A percentile compares a stretch with the other conserved stretches of the same genome.
These are phyloP conservation scores for Acropternis orthonyx DNA, from an alignment of 2,797 vertebrate genomes.

Conservation along the genomic window DNA sequence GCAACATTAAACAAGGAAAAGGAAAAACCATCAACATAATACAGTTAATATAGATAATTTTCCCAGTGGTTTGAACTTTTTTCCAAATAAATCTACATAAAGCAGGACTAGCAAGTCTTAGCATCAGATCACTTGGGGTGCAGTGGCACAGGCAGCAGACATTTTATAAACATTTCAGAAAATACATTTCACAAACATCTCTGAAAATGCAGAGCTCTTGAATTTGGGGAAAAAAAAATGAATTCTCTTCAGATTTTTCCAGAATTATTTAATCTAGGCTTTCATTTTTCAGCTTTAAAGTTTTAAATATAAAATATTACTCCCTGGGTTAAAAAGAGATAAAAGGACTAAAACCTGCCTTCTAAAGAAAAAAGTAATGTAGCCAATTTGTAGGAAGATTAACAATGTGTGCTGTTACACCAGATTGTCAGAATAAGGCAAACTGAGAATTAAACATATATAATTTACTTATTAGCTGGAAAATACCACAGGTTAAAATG, in stretches of 20 bases:
- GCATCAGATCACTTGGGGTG: not conserved
- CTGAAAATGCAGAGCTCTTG: not conserved
- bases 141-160: not conserved
- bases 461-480: not conserved
- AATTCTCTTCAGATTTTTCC: not conserved
- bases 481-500: not conserved
- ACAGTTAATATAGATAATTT: not conserved
- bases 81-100: not conserved
- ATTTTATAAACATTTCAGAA: not conserved
- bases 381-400: not conserved
- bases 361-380: not conserved
- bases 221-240: not conserved
- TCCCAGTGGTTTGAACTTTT: not conserved
- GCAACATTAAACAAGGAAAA: not conserved
- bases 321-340: not conserved
- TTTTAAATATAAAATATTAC: constrained; percentile 12
- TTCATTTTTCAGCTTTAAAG: not conserved
- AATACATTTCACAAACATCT: not conserved
- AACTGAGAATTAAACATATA: not conserved
- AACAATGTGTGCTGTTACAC: not conserved
- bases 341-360: not conserved
- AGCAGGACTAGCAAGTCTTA: not conserved
- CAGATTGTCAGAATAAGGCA: not conserved
- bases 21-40: not conserved
- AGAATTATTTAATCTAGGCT: not conserved